A percentile compares a stretch with the other conserved stretches of the same genome.
Evolutionary conservation across 2,797 vertebrate genomes (phyloP).

Genomic region (Ceryle rudis): DNA sequence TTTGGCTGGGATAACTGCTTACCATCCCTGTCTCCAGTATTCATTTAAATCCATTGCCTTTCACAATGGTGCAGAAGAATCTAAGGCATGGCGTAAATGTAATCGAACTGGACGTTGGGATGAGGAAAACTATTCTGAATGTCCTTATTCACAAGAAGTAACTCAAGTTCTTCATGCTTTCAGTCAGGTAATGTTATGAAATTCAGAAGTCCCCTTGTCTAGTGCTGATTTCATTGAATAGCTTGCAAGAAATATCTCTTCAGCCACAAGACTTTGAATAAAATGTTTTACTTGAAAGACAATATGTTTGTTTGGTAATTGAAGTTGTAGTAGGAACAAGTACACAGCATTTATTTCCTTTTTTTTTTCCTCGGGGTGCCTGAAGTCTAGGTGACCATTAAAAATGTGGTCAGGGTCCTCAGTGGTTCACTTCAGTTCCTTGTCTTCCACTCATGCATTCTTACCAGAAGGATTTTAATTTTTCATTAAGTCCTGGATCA

Average conservation of each 20-base stretch:
- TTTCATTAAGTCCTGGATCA: background rate
- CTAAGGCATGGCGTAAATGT: constrained; percentile 90
- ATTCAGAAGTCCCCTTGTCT: background rate
- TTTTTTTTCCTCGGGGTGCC: background rate
- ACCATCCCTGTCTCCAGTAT: constrained; percentile 83
- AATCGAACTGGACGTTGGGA: constrained; percentile 86
- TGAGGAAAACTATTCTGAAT: constrained; percentile 89
- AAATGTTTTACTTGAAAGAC: background rate
- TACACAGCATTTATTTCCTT: background rate
- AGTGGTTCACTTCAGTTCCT: background rate
- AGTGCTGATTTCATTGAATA: background rate
- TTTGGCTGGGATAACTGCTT: constrained; percentile 87
- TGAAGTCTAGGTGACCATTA: background rate
- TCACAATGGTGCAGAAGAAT: constrained; percentile 72
- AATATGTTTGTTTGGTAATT: background rate
- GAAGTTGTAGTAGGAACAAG: background rate
- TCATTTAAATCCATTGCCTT: constrained; percentile 78
- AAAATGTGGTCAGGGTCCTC: background rate
- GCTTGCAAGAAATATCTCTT: background rate
- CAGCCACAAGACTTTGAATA: background rate
- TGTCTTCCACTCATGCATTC: background rate
- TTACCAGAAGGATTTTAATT: background rate
- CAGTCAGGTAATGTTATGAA: constrained; percentile 82
- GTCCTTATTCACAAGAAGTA: constrained; percentile 87
- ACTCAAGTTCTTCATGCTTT: constrained; percentile 89